Conservation (phyloP, 1,140 invertebrate species). For the Habropoda laboriosa region DNA sequence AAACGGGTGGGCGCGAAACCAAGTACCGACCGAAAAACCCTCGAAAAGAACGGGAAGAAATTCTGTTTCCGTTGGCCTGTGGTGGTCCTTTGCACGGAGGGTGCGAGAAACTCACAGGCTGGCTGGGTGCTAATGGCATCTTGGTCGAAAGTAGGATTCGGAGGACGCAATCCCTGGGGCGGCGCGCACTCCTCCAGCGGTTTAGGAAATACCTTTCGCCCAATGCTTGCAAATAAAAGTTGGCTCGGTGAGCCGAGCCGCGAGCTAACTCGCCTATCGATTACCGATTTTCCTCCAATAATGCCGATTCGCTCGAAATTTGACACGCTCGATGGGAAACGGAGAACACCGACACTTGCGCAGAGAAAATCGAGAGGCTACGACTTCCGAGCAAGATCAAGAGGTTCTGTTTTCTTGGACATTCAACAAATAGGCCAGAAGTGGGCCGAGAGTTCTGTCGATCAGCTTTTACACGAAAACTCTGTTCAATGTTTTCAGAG, state of each 20-base stretch:
- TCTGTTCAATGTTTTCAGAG: no score
- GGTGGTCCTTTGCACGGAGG: constrained; percentile 6
- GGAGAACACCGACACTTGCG: neutral
- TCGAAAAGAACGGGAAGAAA: constrained; percentile 34
- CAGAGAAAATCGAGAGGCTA: no score
- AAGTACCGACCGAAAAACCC: constrained; percentile 9
- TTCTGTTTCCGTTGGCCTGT: neutral
- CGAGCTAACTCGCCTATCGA: neutral
- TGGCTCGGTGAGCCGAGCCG: neutral
- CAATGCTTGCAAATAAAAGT: neutral
- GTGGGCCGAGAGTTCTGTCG: no score
- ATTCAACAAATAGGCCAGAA: no score
- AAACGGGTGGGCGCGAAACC: constrained; percentile 47
- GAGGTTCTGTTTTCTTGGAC: no score
- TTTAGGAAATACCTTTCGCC: constrained; percentile 34
- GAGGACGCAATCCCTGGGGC: constrained; percentile 22
- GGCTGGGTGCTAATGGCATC: constrained; percentile 46
- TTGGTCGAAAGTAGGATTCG: constrained; percentile 47
- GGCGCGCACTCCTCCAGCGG: constrained; percentile 26
- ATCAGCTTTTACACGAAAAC: no score
- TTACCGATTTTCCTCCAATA: neutral
- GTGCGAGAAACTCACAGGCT: constrained; percentile 40
- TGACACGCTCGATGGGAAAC: neutral
- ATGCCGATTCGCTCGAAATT: neutral
- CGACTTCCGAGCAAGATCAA: no score